Evolutionary conservation across 2,113 vertebrate genomes (phyloP).

Genomic region (Tachycineta bicolor): DNA sequence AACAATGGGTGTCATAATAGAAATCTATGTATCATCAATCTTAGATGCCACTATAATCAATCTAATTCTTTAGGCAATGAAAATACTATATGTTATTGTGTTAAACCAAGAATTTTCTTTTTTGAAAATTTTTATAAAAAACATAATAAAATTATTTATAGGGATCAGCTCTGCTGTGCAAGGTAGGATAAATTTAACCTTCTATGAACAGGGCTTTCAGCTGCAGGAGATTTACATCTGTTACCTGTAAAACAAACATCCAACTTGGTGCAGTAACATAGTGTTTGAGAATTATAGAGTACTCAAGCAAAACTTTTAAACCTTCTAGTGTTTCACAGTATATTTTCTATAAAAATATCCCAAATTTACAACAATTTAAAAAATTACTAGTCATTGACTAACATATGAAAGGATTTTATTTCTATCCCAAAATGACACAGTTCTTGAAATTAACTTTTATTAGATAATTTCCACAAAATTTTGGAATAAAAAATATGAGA

Average conservation of each 20-base stretch:
- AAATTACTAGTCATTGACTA: neutral
- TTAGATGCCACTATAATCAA: slow-evolving; percentile 84
- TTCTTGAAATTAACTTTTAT: neutral
- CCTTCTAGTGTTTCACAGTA: neutral
- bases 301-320: neutral
- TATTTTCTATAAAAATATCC: neutral
- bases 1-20: slow-evolving; percentile 92
- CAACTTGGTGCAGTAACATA: neutral
- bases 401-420: neutral
- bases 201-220: slow-evolving; percentile 17
- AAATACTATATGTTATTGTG: slow-evolving; percentile 77
- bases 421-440: neutral
- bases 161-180: slow-evolving; percentile 27
- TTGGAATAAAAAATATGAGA: neutral
- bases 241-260: slow-evolving; percentile 14
- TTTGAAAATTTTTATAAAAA: slow-evolving; percentile 76
- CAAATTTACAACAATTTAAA: neutral
- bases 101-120: slow-evolving; percentile 80
- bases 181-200: slow-evolving; percentile 70
- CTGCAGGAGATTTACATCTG: slow-evolving; percentile 64
- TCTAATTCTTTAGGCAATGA: slow-evolving; percentile 81
- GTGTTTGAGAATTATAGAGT: slow-evolving; percentile 20
- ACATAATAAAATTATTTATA: slow-evolving; percentile 75
- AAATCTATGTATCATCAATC: slow-evolving; percentile 89
- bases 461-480: neutral